Evolutionary conservation across 2,113 vertebrate species (phyloP).

Genomic region (Daboia siamensis): DNA sequence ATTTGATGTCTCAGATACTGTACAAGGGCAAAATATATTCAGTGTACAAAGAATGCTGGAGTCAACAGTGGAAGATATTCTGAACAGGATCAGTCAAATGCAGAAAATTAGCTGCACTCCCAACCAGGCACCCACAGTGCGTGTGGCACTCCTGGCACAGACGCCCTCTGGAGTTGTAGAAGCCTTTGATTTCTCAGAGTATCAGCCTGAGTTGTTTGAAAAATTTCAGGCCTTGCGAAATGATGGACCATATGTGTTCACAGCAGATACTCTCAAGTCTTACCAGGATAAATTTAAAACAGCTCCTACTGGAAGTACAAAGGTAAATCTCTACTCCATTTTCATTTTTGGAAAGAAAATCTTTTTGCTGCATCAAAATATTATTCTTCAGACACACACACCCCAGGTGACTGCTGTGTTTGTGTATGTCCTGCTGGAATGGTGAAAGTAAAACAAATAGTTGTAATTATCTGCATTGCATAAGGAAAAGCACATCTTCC

Average conservation of each 20-base stretch:
- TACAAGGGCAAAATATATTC: conserved; percentile 77
- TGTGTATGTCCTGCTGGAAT: background rate
- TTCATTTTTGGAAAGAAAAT: background rate
- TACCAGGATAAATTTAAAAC: conserved; percentile 78
- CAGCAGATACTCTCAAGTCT: conserved; percentile 73
- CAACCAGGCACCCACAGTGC: conserved; percentile 72
- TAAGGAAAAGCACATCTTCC: no score
- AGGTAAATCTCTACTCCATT: conserved; percentile 67
- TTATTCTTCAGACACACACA: background rate
- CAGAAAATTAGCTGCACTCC: conserved; percentile 82
- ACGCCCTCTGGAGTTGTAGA: conserved; percentile 71
- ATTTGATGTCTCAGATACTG: conserved; percentile 79
- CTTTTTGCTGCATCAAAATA: background rate
- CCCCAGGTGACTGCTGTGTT: background rate
- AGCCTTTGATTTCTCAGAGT: conserved; percentile 80
- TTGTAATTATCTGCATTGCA: accelerated
- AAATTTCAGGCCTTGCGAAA: conserved; percentile 72
- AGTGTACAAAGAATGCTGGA: conserved; percentile 78
- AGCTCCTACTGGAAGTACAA: conserved; percentile 67
- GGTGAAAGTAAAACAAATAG: background rate
- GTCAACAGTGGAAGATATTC: conserved; percentile 73
- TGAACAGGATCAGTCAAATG: conserved; percentile 85
- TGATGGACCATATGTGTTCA: conserved; percentile 83
- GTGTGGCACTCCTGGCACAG: conserved; percentile 77
- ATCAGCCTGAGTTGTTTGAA: conserved; percentile 73